These are phyloP conservation scores for Xenentodon cancila DNA, from an alignment of 2,797 vertebrate genomes.

Conservation along the genomic window DNA sequence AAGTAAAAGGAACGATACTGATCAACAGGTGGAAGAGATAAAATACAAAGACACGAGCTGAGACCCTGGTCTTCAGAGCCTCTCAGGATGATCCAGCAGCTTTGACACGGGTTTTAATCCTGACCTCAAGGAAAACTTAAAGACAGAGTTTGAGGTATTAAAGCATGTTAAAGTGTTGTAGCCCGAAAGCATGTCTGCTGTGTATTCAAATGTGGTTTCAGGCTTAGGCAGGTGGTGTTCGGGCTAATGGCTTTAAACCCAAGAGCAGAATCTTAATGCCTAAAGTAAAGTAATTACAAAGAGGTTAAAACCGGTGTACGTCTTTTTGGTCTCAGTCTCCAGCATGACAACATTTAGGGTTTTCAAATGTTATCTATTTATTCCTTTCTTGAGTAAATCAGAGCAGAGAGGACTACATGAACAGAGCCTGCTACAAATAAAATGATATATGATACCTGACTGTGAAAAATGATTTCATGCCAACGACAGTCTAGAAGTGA, in stretches of 20 bases:
- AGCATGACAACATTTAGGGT: slow-evolving; percentile 22
- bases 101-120: slow-evolving; percentile 36
- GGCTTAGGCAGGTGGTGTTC: slow-evolving; percentile 6
- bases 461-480: slow-evolving; percentile 6
- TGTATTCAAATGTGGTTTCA: slow-evolving; percentile 3
- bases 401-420: slow-evolving; percentile 1
- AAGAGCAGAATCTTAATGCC: slow-evolving; percentile 25
- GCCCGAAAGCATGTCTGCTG: too few species aligned
- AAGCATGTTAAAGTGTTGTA: not conserved
- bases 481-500: not conserved
- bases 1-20: slow-evolving; percentile 5
- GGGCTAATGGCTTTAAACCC: slow-evolving; percentile 12
- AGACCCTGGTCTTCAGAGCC: slow-evolving; percentile 2
- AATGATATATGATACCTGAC: slow-evolving; percentile 4
- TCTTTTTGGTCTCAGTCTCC: slow-evolving; percentile 11
- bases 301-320: slow-evolving; percentile 22
- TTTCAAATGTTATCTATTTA: slow-evolving; percentile 4
- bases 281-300: slow-evolving; percentile 14
- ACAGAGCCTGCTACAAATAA: slow-evolving; percentile 14
- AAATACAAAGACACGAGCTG: slow-evolving; percentile 24
- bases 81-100: slow-evolving; percentile 24
- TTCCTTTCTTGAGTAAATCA: slow-evolving; percentile 4
- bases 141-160: slow-evolving; percentile 14
- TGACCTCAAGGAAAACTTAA: slow-evolving; percentile 23
- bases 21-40: slow-evolving; percentile 17